These are phyloP conservation scores for Aphaenogaster floridana DNA, from an alignment of 1,140 invertebrate genomes.

Conservation along the genomic window DNA sequence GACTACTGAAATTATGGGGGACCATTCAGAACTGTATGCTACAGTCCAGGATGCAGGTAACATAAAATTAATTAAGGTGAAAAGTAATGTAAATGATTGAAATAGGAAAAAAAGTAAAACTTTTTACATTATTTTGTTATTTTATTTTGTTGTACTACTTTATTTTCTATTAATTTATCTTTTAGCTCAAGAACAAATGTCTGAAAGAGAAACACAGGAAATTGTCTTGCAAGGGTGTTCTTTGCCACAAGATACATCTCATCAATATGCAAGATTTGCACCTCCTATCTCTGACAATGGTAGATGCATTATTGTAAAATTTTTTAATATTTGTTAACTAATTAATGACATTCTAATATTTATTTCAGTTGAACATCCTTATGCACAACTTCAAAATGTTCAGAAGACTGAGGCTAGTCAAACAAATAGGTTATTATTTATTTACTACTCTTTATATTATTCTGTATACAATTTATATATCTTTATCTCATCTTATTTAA, in stretches of 20 bases:
- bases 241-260: constrained; percentile 88
- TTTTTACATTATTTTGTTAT: background rate
- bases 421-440: constrained; percentile 77
- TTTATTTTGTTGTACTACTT: background rate
- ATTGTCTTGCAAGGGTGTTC: constrained; percentile 88
- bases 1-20: constrained; percentile 85
- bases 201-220: constrained; percentile 85
- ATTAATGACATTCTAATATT: background rate
- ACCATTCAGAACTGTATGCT: constrained; percentile 90
- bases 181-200: constrained; percentile 79
- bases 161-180: constrained; percentile 1
- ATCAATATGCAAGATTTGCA: constrained; percentile 89
- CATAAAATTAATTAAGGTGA: background rate
- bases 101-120: background rate
- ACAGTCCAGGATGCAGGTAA: constrained; percentile 89
- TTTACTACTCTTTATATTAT: background rate
- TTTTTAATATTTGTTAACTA: background rate
- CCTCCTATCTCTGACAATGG: constrained; percentile 83
- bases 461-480: background rate
- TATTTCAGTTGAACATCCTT: constrained; percentile 89
- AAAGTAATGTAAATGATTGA: background rate
- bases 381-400: constrained; percentile 89
- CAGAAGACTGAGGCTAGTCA: constrained; percentile 82
- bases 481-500: background rate
- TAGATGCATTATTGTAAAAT: constrained; percentile 46